Evolutionary conservation across 1,140 invertebrate genomes (phyloP), one percentile per base, ranked within the genome.

Genomic region (Atta cephalotes): DNA sequence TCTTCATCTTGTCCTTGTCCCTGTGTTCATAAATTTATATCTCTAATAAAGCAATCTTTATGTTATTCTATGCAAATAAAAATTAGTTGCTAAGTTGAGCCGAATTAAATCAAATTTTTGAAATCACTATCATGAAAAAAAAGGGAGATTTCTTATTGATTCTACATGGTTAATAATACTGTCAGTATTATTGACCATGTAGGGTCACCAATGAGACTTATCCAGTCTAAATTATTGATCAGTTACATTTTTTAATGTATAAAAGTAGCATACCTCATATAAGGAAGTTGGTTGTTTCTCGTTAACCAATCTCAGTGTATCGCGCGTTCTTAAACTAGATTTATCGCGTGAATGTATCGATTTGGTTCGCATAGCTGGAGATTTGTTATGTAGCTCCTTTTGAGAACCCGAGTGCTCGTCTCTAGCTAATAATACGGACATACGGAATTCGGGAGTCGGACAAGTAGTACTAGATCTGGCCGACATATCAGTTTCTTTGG

Each of bases 381-480:
- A 95, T 77, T 94, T 93, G 68, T 87, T 94, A 51, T 95, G 94
- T 18, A 94, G 85, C 51, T 95, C 95, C 74, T 95, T 95, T 72
- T 95, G 94, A 3, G 93, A 92, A 45, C 85, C 85, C 0, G 92
- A 93, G 81, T 96, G 96, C 86, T 97, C 96, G 72, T 97, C 96
- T 79, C 96, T 96, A 2, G 96, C 96, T 88, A 97, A 93, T 74
- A 97, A 94, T 65, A 97, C 96, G 0, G 97, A 97, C 97, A 97
- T 97, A 68, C 97, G 96, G 93, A 97, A 97, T 96, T 97, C 95
- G 3, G 95, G 94, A n/a, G 94, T 95, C 1, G 93, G 92, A 87
- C 94, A 95, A 16, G 93, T 87, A 0, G 93, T 92, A 49, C 93
- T 95, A 3, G 93, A 93, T 81, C 94, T 94, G 25, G 94, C 93